Evolutionary conservation across 2,797 vertebrate genomes (phyloP), one percentile per base, ranked within the genome.

Genomic region (Apodemus agrarius): DNA sequence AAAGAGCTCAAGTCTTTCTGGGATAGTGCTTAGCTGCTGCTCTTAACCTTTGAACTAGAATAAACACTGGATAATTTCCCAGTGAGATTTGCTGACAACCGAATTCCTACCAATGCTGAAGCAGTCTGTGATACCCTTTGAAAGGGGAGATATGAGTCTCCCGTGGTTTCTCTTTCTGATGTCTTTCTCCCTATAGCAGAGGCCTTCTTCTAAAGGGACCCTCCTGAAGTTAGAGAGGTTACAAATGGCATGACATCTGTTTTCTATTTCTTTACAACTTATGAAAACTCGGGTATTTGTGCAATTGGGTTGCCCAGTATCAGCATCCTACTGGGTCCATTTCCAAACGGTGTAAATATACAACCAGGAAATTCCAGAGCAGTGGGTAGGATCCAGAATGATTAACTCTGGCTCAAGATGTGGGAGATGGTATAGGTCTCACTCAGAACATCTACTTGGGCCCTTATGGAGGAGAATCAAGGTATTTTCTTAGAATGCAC

Each of bases 71-170:
- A 79, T 21, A 92, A 37, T 90, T 93, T 96, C 59, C 93, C 17
- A n/a, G 43, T 88, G 24, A 91, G 24, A 26, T 61, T 83, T 37
- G 40, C 37, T 43, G 67, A 90, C 54, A 89, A 69, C 85, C 54
- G 21, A 93, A 57, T 89, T 49, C 93, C 84, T 84, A 34, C 22
- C 59, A 78, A 95, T 88, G 87, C 63, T 37, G n/a, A 57, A 61
- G 69, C 31, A 61, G 34, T 6, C 57, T 92, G 10, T 86, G 78
- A 46, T 54, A 75, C 34, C 29, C 84, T 94, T 93, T 79, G 78
- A 95, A 85, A 43, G 54, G 85, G 11, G 65, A 96, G 54, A 93
- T 74, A 67, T 65, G 81, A 78, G 43, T 91, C 46, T 96, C 91
- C 21, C 82, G 54, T 83, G 19, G 31, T 7, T 76, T 89, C 37